These are phyloP conservation scores for Hypsopygia costalis DNA, from an alignment of 2,888 invertebrate species.

Conservation along the genomic window DNA sequence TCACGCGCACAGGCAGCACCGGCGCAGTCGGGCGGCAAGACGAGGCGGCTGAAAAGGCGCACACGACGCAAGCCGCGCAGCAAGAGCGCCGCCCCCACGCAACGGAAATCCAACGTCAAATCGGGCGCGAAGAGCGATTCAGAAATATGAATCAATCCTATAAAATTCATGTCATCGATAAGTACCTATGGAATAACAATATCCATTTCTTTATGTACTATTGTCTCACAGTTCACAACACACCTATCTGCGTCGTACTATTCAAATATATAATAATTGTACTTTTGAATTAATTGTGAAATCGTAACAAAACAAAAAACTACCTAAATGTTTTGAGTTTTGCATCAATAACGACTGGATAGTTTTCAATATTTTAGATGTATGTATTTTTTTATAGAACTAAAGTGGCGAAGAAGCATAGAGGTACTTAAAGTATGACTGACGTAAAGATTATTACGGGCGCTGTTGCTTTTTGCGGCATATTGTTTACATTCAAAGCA, in stretches of 20 bases:
- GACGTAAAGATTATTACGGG: too few species aligned
- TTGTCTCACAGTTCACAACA: neutral
- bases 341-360: too few species aligned
- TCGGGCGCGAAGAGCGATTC: constrained; percentile 70
- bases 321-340: too few species aligned
- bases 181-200: neutral
- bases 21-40: constrained; percentile 37
- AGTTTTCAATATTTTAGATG: too few species aligned
- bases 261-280: neutral
- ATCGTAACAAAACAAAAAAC: too few species aligned
- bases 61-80: constrained; percentile 58
- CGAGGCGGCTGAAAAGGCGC: constrained; percentile 50
- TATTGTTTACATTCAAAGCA: too few species aligned
- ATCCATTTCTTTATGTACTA: neutral
- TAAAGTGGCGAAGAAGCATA: too few species aligned
- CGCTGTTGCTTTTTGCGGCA: too few species aligned
- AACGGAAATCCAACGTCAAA: constrained; percentile 44
- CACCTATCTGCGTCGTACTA: neutral
- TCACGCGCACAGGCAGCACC: constrained; percentile 41
- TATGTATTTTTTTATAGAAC: too few species aligned
- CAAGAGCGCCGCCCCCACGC: constrained; percentile 63
- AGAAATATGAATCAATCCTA: constrained; percentile 40
- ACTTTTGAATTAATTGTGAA: too few species aligned
- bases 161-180: too few species aligned
- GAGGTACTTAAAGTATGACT: too few species aligned